Conservation (phyloP, 1,140 invertebrate species). For the Lysiphlebus fabarum region DNA sequence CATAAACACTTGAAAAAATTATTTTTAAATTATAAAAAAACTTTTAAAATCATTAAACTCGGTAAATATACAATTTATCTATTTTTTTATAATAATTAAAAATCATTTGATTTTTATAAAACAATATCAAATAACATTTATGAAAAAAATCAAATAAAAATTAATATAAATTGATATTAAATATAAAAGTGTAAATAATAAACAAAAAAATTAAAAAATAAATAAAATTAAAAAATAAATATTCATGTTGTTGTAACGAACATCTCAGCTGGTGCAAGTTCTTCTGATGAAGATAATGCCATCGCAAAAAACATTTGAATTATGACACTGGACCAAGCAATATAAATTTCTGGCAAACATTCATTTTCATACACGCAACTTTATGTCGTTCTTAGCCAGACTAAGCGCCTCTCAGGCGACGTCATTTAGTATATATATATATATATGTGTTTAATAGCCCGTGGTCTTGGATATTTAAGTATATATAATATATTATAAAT, state of each 20-base stretch:
- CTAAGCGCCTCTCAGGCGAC: constrained; percentile 47
- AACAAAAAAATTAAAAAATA: neutral
- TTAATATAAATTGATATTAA: no score
- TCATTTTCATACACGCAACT: constrained; percentile 56
- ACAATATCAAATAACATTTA: no score
- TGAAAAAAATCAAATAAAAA: no score
- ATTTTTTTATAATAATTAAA: no score
- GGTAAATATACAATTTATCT: no score
- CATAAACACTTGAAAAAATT: no score
- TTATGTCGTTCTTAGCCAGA: constrained; percentile 53
- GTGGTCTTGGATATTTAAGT: constrained; percentile 11
- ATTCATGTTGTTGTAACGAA: no score
- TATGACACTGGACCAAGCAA: constrained; percentile 46
- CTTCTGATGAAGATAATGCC: constrained; percentile 56
- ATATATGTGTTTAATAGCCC: constrained; percentile 49
- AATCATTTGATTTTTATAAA: no score
- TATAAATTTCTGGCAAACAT: constrained; percentile 57
- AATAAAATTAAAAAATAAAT: constrained; percentile 1
- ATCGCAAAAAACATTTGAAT: constrained; percentile 47
- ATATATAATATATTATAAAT: neutral
- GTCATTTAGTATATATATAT: constrained; percentile 49
- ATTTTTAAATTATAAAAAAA: no score
- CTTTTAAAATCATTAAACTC: no score
- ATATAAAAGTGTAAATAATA: no score
- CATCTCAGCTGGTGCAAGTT: constrained; percentile 29